Base-by-base conservation (phyloP, 2,113 vertebrate genomes). In the Holacanthus passer region DNA sequence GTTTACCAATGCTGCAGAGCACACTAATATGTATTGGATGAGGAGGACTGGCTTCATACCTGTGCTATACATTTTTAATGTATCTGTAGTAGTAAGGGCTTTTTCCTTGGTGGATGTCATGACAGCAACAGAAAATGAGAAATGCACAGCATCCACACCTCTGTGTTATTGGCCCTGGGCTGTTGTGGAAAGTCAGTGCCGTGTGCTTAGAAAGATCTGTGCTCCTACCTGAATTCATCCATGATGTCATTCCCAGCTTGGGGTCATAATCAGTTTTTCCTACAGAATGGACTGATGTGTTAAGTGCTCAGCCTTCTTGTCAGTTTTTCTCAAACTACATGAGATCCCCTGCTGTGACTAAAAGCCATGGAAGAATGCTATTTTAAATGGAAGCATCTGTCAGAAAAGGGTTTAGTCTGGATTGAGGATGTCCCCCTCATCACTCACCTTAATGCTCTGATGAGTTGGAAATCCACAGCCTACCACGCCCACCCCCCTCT, bases 201-300 rank as follows among this genome's bases (percentile, higher is more conserved):
- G 29, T 37, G 45, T 72, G n/a, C 31, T 13, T 5, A 53, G 32
- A 71, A 52, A 69, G 35, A 79, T 41, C 45, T 81, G 58, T 22
- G 50, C 31, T 66, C 22, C 0, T 14, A 64, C 20, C 41, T 69
- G 19, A 78, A 31, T 66, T 27, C 52, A 77, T 75, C 73, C 70
- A 52, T 87, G 70, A 85, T 77, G 67, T 86, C 78, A 83, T 55
- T 77, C 58, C 10, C 31, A 66, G 65, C 82, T 56, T 52, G 59
- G 50, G 11, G 66, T 56, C 45, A 63, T 68, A 71, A 66, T 56
- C 31, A 41, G 65, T 85, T 45, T 73, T 81, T 80, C 65, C 43
- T 24, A 16, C 50, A 68, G 24, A 37, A 52, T 17, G 4, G 22
- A 39, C 35, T 70, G 63, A 82, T 59, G 24, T 73, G 50, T 73